Conservation (phyloP, 1,140 invertebrate species). For the Drosophila baimaii region DNA sequence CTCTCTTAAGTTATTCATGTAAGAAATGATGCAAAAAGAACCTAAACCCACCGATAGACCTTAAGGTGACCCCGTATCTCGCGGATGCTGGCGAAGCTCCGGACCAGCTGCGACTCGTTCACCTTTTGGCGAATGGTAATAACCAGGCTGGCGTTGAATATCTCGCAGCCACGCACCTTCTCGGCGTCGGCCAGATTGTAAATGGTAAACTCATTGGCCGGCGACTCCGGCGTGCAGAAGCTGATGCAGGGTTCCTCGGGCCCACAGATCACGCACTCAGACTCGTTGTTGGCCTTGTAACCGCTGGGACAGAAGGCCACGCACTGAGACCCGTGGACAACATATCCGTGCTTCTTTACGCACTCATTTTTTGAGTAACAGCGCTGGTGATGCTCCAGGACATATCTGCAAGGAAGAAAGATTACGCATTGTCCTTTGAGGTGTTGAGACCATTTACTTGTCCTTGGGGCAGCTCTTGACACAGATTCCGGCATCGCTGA, state of each 20-base stretch:
- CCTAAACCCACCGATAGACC: slow-evolving; percentile 58
- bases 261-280: slow-evolving; percentile 50
- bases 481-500: slow-evolving; percentile 65
- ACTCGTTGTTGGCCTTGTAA: slow-evolving; percentile 37
- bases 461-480: slow-evolving; percentile 61
- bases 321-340: slow-evolving; percentile 46
- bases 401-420: slow-evolving; percentile 45
- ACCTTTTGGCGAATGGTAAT: slow-evolving; percentile 63
- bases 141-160: slow-evolving; percentile 65
- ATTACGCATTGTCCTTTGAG: neutral
- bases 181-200: slow-evolving; percentile 68
- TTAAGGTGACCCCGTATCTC: slow-evolving; percentile 76
- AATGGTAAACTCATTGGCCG: slow-evolving; percentile 31
- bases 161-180: slow-evolving; percentile 66
- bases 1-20: no score
- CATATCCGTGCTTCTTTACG: slow-evolving; percentile 21
- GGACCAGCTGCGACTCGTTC: slow-evolving; percentile 56
- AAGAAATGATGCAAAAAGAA: neutral
- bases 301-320: slow-evolving; percentile 70
- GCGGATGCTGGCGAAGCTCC: slow-evolving; percentile 51
- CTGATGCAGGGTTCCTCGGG: slow-evolving; percentile 56
- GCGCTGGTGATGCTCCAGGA: slow-evolving; percentile 60
- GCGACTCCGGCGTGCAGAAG: slow-evolving; percentile 49
- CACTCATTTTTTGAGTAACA: slow-evolving; percentile 67
- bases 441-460: slow-evolving; percentile 52